Percentiles rank a stretch among this genome's conserved stretches.
Conservation (phyloP, 2,888 invertebrate genomes). For the Crepidodera aurea region DNA sequence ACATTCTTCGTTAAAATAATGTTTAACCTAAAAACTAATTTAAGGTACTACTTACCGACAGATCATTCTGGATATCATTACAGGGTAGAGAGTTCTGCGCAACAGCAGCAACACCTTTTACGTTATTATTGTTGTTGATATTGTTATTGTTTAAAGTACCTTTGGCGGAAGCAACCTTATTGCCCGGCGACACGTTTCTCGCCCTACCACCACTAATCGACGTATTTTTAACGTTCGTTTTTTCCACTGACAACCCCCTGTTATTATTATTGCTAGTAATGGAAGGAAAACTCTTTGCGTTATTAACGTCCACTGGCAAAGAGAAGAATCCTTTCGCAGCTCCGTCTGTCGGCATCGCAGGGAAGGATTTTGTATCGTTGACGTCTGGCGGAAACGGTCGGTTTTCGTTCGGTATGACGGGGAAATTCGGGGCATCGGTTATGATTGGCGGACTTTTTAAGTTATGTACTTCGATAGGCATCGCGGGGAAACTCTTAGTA, state of each 20-base stretch:
- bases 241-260: constrained; percentile 32
- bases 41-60: constrained; percentile 53
- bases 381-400: constrained; percentile 19
- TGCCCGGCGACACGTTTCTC: constrained; percentile 30
- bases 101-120: constrained; percentile 23
- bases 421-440: background rate
- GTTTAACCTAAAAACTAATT: too few species aligned
- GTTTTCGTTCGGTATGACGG: background rate
- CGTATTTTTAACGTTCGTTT: constrained; percentile 42
- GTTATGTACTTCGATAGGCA: constrained; percentile 36
- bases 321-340: constrained; percentile 7
- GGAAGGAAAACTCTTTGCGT: constrained; percentile 13
- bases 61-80: constrained; percentile 47
- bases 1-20: too few species aligned
- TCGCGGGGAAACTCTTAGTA: constrained; percentile 57
- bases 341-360: constrained; percentile 27
- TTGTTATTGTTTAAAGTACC: constrained; percentile 32
- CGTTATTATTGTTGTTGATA: constrained; percentile 35
- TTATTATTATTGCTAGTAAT: constrained; percentile 35
- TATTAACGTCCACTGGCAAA: constrained; percentile 19
- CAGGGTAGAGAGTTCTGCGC: constrained; percentile 11
- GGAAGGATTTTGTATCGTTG: constrained; percentile 27
- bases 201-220: constrained; percentile 31
- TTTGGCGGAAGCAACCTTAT: constrained; percentile 17
- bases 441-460: constrained; percentile 12